Base-by-base conservation (phyloP, 1,140 invertebrate genomes). In the Probaryconus sp. region DNA sequence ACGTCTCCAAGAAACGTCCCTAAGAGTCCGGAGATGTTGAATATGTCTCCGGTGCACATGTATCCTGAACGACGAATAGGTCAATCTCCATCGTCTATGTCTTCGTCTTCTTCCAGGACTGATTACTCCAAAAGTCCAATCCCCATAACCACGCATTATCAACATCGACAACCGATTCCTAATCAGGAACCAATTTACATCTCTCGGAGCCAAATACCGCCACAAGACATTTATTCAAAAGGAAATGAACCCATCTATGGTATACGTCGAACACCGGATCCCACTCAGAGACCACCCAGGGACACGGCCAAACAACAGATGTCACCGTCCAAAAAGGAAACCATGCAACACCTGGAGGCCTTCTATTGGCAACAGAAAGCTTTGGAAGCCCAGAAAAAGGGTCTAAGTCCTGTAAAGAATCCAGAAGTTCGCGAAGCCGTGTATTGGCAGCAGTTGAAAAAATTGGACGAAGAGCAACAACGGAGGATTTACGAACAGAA, bases 331-430 rank as follows among this genome's bases (percentile, higher is more conserved):
- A 87, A 85, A 10, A 77, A 70, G 5, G 72, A 86, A 55, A 86
- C 83, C 0, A 79, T 85, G 56, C 84, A 87, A 11, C 77, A 85
- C 10, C 55, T 87, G 17, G 83, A 86, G 11, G 84, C 83, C 0
- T 87, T 83, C 60, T 85, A 85, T 18, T 85, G 83, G 83, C 85
- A 87, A 20, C 84, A 85, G 20, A 85, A 85, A 11, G 83, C 83
- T 3, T 38, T 86, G 1, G 84, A 86, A 7, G 76, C 79, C 2
- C 81, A 79, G 1, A 74, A 80, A 17, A 83, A 82, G 28, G 63
- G 76, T 0, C 14, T 40, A 0, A 48, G 30, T 40, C 63, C 80
- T 0, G 31, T 78, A 7, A 78, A 81, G 14, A 51, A 76, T 4
- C 82, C 85, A 0, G 79, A 85, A 48, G 72, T 83, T 5, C 64